These are phyloP conservation scores for Anoplolepis gracilipes DNA, from an alignment of 1,140 invertebrate species.

Conservation along the genomic window DNA sequence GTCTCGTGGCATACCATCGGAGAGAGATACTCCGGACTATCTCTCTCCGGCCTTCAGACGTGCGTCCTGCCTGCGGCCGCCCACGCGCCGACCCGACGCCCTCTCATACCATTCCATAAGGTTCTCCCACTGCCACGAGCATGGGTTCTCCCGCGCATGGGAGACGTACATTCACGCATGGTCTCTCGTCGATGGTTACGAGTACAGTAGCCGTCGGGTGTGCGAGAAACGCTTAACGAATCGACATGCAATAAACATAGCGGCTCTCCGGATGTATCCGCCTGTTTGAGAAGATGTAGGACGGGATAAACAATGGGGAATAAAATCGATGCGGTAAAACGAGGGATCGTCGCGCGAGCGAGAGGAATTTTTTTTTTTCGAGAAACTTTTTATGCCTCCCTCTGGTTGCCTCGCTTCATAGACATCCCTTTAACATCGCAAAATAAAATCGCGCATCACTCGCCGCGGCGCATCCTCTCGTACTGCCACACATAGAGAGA, in stretches of 20 bases:
- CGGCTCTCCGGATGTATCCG: neutral
- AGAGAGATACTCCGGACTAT: conserved; percentile 34
- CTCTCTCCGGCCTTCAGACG: conserved; percentile 76
- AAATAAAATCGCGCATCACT: conserved; percentile 28
- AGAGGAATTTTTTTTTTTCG: conserved; percentile 1
- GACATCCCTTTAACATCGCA: neutral
- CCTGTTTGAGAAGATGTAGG: conserved; percentile 25
- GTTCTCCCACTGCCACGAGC: conserved; percentile 70
- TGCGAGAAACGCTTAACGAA: conserved; percentile 59
- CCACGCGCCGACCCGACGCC: conserved; percentile 85
- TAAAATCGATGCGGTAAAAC: neutral
- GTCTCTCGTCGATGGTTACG: conserved; percentile 53
- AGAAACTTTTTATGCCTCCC: neutral
- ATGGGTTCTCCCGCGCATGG: conserved; percentile 58
- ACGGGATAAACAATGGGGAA: conserved; percentile 1
- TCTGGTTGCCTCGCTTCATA: neutral
- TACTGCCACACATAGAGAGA: conserved; percentile 60
- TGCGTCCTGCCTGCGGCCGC: conserved; percentile 85
- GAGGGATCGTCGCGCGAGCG: neutral
- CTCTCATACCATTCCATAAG: conserved; percentile 78
- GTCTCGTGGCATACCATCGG: conserved; percentile 73
- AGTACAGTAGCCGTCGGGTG: conserved; percentile 62
- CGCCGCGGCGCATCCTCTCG: conserved; percentile 3
- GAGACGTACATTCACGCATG: conserved; percentile 61
- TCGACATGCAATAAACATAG: conserved; percentile 58